Evolutionary conservation across 2,888 invertebrate species (phyloP).

Genomic region (Dione vanillae): DNA sequence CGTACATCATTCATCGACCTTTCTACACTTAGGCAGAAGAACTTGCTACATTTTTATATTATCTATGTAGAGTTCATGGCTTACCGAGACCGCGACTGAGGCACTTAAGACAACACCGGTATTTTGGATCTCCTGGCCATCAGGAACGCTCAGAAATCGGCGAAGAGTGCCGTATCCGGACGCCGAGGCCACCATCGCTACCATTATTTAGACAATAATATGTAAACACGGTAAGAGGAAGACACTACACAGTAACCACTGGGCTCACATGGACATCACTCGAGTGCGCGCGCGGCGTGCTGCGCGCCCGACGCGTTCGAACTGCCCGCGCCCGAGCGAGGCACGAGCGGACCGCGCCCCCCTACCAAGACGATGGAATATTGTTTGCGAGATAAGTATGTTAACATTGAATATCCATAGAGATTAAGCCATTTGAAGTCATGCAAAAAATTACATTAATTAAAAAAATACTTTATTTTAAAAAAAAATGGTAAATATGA

Average conservation of each 20-base stretch:
- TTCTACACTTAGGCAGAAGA: conserved; percentile 43
- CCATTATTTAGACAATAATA: conserved; percentile 61
- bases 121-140: conserved; percentile 65
- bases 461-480: too few species aligned
- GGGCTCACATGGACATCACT: conserved; percentile 72
- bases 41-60: conserved; percentile 67
- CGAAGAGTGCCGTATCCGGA: conserved; percentile 81
- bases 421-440: conserved; percentile 17
- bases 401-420: conserved; percentile 59
- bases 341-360: conserved; percentile 50
- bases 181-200: conserved; percentile 81
- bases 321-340: conserved; percentile 57
- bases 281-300: conserved; percentile 62
- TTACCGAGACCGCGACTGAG: conserved; percentile 81
- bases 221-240: conserved; percentile 35
- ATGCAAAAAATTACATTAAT: neutral
- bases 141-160: conserved; percentile 79
- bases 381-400: conserved; percentile 61
- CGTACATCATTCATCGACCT: conserved; percentile 22
- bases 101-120: conserved; percentile 68
- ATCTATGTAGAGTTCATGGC: conserved; percentile 50
- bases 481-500: too few species aligned
- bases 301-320: conserved; percentile 71
- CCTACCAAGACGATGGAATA: conserved; percentile 58
- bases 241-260: conserved; percentile 63